phyloP scores from a whole-genome alignment of 2,797 vertebrate species.

The Sebastes taczanowskii region DNA sequence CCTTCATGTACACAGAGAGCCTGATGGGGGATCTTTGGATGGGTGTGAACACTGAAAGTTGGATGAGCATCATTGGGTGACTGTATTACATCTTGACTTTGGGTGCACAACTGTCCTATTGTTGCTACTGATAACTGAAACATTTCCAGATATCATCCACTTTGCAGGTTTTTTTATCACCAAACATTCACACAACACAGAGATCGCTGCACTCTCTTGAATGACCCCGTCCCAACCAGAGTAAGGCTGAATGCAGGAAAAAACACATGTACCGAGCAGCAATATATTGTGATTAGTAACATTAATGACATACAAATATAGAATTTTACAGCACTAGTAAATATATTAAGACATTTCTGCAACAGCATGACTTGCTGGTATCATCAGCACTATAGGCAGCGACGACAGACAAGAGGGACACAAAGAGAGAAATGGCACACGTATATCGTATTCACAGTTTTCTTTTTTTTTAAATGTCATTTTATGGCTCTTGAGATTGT shows the following conservation, averaged over 20 bases:
- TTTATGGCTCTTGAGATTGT: slow-evolving; percentile 47
- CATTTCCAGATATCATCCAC: slow-evolving; percentile 7
- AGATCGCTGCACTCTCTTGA: not conserved
- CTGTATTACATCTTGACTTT: slow-evolving; percentile 2
- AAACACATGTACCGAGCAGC: slow-evolving; percentile 64
- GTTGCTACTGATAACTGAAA: not conserved
- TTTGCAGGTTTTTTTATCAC: not conserved
- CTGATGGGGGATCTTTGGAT: slow-evolving; percentile 34
- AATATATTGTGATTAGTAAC: slow-evolving; percentile 57
- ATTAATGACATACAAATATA: slow-evolving; percentile 63
- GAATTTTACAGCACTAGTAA: slow-evolving; percentile 63
- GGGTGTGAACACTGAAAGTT: slow-evolving; percentile 15
- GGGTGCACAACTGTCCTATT: not conserved
- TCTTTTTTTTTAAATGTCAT: slow-evolving; percentile 6
- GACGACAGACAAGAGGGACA: slow-evolving; percentile 31
- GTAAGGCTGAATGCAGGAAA: slow-evolving; percentile 24
- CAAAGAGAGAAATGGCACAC: slow-evolving; percentile 53
- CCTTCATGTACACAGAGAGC: slow-evolving; percentile 50
- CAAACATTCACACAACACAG: slow-evolving; percentile 24
- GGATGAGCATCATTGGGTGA: not conserved
- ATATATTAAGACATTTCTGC: slow-evolving; percentile 83
- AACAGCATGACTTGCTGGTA: slow-evolving; percentile 68
- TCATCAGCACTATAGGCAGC: slow-evolving; percentile 58
- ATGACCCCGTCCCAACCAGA: not conserved
- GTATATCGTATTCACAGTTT: slow-evolving; percentile 64